Conservation (phyloP, 2,888 invertebrate species). For the Tuberolachnus salignus region DNA sequence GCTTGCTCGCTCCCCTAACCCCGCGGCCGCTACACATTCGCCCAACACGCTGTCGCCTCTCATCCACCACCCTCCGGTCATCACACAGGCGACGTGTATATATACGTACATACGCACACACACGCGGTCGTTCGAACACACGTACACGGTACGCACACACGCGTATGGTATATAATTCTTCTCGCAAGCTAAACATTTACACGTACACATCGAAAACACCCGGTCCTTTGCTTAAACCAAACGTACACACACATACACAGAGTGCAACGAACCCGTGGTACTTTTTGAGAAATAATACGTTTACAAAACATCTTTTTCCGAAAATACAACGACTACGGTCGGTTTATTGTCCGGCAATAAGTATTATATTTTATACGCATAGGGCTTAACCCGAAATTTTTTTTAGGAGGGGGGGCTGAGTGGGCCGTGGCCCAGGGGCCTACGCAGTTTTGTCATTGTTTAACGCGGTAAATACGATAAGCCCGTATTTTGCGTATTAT, state of each 20-base stretch:
- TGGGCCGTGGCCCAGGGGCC: no score
- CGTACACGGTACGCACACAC: neutral
- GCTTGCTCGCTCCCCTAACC: neutral
- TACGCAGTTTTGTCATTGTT: no score
- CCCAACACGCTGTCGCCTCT: neutral
- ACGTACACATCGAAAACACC: conserved; percentile 36
- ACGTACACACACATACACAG: conserved; percentile 1
- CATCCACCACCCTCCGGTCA: neutral
- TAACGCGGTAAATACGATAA: no score
- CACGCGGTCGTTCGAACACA: neutral
- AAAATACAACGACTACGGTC: no score
- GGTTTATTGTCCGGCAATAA: neutral
- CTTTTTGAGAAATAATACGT: neutral
- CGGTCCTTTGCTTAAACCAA: conserved; percentile 52
- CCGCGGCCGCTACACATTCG: neutral
- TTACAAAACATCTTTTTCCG: no score
- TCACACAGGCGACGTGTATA: neutral
- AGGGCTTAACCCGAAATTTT: no score
- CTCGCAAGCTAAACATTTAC: conserved; percentile 54
- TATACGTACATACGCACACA: neutral
- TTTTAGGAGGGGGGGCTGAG: no score
- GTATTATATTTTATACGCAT: no score
- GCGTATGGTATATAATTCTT: conserved; percentile 33
- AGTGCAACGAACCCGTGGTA: conserved; percentile 42
- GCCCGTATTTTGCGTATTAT: no score